Evolutionary conservation across 2,888 invertebrate species (phyloP), one percentile per base, ranked within the genome.

Genomic region (Drosophila anomalipes): DNA sequence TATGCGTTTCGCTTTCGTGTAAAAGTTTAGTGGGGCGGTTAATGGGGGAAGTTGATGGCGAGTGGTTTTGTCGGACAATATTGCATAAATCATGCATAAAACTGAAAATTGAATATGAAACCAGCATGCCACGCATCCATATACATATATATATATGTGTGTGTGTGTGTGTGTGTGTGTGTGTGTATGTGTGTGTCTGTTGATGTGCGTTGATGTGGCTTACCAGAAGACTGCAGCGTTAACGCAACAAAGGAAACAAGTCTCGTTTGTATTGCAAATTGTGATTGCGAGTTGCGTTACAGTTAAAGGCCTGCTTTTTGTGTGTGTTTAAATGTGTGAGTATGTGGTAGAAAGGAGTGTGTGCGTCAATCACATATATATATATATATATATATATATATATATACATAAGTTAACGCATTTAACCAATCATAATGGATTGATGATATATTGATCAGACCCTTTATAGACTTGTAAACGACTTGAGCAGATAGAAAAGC

Each of bases 131-230:
- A 41, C 60, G 71, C 33, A 41, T 66, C 33, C 10, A 12, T 33
- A 16, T 0, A 10, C 3, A 41, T 59, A 12, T 58, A 33, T 62
- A 5, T 26, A 19, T 53, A 16, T 4, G 37, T 22, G 32, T 35
- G 39, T 49, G 41, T 19, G 44, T 30, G 53, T 97, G 0, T 96
- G 97, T 0, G 3, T 16, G 33, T 33, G 41, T 56, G 28, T 12
- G 49, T n/a, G 30, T 44, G 39, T 53, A 33, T 16, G 56, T 33
- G 53, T 97, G 0, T 96, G 97, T 0, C 97, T 51, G 26, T 9
- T 32, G 49, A 44, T 57, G 47, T 28, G 39, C 4, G 39, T 58
- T 30, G 60, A 52, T 35, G 41, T 33, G 62, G 53, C 37, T n/a
- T 60, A 57, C 35, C 52, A 61, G 60, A 52, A 58, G 49, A 79